A percentile compares a stretch with the other conserved stretches of the same genome.
Conservation (phyloP, 2,888 invertebrate species). For the Phrixothrix hirtus region DNA sequence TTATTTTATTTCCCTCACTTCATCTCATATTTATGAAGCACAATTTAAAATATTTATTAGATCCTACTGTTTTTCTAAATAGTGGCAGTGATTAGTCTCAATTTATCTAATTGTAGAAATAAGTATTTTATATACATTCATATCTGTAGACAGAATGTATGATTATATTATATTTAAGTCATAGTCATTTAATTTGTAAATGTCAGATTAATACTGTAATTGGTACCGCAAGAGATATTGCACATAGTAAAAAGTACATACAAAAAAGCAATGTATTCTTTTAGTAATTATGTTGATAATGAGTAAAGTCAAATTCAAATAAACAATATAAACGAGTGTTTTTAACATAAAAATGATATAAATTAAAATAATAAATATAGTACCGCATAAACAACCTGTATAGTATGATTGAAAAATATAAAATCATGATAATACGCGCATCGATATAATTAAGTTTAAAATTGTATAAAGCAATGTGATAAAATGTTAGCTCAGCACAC, state of each 20-base stretch:
- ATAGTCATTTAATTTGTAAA: too few species aligned
- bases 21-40: too few species aligned
- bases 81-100: too few species aligned
- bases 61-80: too few species aligned
- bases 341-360: slow-evolving; percentile 1
- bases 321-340: background rate
- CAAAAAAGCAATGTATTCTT: background rate
- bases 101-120: too few species aligned
- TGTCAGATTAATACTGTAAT: background rate
- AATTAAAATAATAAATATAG: slow-evolving; percentile 1
- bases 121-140: too few species aligned
- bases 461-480: slow-evolving; percentile 10
- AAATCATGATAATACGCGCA: background rate
- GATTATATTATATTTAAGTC: too few species aligned
- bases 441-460: slow-evolving; percentile 4
- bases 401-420: slow-evolving; percentile 2
- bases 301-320: slow-evolving; percentile 12
- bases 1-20: too few species aligned
- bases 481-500: slow-evolving; percentile 1
- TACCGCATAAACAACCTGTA: background rate
- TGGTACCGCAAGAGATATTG: slow-evolving; percentile 1
- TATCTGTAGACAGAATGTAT: too few species aligned
- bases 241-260: slow-evolving; percentile 2
- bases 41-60: too few species aligned
- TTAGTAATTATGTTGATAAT: background rate